Base-by-base conservation (phyloP, 1,140 invertebrate genomes). In the Campoletis sonorensis region DNA sequence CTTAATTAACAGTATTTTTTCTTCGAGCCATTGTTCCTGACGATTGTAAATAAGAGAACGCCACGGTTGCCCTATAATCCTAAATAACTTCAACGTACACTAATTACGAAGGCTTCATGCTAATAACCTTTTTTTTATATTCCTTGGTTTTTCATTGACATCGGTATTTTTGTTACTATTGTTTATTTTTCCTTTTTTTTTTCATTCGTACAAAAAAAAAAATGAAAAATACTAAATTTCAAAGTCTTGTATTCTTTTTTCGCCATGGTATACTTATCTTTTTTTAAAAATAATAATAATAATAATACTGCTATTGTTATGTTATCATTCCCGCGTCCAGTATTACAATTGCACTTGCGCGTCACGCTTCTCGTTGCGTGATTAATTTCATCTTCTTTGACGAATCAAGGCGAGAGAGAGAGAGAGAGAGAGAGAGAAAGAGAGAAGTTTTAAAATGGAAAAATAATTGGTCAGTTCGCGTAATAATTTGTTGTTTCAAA, bases 181-280 rank as follows among this genome's bases (percentile, higher is more conserved):
- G n/a, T n/a, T n/a, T n/a, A n/a, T n/a, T n/a, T n/a, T n/a, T n/a
- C n/a, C n/a, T n/a, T n/a, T n/a, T n/a, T n/a, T n/a, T n/a, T n/a
- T n/a, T n/a, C n/a, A n/a, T n/a, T n/a, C n/a, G n/a, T n/a, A 18
- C 26, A 30, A 18, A 37, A 70, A 70, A 70, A 30, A 26, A 67
- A 30, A 4, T 10, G 37, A 37, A 4, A 37, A 37, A 4, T 37
- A 37, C 37, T 37, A 37, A 37, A 37, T 37, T 10, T 37, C 37
- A 4, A 37, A 37, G 37, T 70, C 30, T 70, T 33, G 7, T 30
- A 15, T 26, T 33, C 18, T 18, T 26, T 70, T 70, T 27, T 33
- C 67, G 67, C 67, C 67, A 70, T 70, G 30, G 27, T 79, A 79
- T 33, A 68, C 64, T 79, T 68, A 68, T 4, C n/a, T 16, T 70